phyloP scores from a whole-genome alignment of 2,888 invertebrate genomes.

The Drosophila phalerata region DNA sequence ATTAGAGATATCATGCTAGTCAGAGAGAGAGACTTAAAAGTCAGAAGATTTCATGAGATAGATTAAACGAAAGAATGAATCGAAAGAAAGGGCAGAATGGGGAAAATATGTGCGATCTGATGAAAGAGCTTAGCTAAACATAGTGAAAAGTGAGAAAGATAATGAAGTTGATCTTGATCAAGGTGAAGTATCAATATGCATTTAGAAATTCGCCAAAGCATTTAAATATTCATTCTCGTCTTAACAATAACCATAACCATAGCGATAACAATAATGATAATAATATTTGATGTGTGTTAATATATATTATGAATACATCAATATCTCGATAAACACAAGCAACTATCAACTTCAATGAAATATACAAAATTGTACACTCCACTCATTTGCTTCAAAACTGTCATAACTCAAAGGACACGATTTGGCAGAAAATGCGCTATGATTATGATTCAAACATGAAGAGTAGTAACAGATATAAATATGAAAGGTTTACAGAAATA shows the following conservation, averaged over 20 bases:
- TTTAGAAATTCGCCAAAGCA: slow-evolving; percentile 23
- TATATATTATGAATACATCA: not conserved
- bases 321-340: not conserved
- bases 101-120: not conserved
- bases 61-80: not conserved
- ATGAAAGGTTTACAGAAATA: too few relatives aligned
- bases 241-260: slow-evolving; percentile 3
- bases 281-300: not conserved
- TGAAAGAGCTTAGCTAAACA: slow-evolving; percentile 28
- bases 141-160: not conserved
- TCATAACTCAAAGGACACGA: too few relatives aligned
- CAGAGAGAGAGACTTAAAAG: slow-evolving; percentile 3
- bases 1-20: not conserved
- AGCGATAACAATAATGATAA: slow-evolving; percentile 1
- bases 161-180: not conserved
- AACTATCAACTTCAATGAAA: slow-evolving; percentile 2
- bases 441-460: too few relatives aligned
- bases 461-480: too few relatives aligned
- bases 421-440: too few relatives aligned
- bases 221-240: slow-evolving; percentile 13
- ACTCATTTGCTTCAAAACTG: too few relatives aligned
- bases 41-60: not conserved
- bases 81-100: not conserved
- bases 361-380: not conserved
- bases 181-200: slow-evolving; percentile 23